These are phyloP conservation scores for Aspidoscelis tigris DNA, from an alignment of 2,113 vertebrate species.

Conservation along the genomic window DNA sequence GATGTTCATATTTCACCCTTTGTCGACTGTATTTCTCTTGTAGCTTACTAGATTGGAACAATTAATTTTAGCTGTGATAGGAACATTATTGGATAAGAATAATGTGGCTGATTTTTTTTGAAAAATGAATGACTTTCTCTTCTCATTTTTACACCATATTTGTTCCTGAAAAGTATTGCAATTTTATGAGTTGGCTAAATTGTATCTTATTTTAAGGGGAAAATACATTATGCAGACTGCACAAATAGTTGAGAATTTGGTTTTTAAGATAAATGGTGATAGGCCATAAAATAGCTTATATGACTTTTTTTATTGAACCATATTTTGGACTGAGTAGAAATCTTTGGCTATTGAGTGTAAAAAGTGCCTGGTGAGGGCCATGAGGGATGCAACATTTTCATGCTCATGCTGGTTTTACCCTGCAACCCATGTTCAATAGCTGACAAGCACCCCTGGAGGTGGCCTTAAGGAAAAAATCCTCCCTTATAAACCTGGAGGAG, in stretches of 20 bases:
- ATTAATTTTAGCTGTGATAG: slow-evolving; percentile 81
- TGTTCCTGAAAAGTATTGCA: slow-evolving; percentile 70
- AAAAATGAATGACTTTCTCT: slow-evolving; percentile 78
- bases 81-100: slow-evolving; percentile 76
- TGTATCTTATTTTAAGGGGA: slow-evolving; percentile 68
- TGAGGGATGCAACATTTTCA: no score
- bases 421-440: no score
- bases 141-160: slow-evolving; percentile 73
- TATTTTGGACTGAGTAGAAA: background rate
- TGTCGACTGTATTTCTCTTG: slow-evolving; percentile 77
- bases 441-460: no score
- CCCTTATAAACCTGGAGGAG: no score
- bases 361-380: no score
- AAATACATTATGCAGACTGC: slow-evolving; percentile 72
- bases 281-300: background rate
- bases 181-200: slow-evolving; percentile 69
- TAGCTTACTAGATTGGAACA: slow-evolving; percentile 80
- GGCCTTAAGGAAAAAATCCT: no score
- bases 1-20: slow-evolving; percentile 86
- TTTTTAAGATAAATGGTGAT: slow-evolving; percentile 33
- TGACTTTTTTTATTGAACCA: background rate
- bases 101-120: slow-evolving; percentile 66
- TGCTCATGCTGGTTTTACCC: no score
- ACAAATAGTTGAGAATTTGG: slow-evolving; percentile 55
- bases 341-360: no score